Conservation (phyloP, 2,113 vertebrate species). For the Gasterosteus aculeatus region DNA sequence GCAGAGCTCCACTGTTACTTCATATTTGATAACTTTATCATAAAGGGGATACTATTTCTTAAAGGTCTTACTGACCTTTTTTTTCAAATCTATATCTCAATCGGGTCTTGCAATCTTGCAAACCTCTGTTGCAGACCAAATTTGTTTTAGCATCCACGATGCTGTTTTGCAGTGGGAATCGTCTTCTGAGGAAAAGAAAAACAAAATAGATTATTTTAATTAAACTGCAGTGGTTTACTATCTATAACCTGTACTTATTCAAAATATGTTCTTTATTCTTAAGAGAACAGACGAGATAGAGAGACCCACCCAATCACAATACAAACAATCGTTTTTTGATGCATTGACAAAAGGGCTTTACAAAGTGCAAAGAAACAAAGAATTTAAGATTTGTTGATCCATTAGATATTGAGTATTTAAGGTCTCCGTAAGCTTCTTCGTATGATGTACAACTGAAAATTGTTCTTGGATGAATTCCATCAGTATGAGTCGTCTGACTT, state of each 20-base stretch:
- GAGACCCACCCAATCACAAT: background rate
- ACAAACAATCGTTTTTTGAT: background rate
- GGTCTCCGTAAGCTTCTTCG: background rate
- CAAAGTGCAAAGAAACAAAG: background rate
- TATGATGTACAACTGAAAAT: background rate
- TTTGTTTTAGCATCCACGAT: background rate
- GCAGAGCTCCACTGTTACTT: background rate
- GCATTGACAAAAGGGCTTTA: background rate
- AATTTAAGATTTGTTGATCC: background rate
- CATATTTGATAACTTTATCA: constrained; percentile 6
- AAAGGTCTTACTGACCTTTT: background rate
- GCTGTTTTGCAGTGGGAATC: constrained; percentile 5
- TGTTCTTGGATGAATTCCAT: background rate
- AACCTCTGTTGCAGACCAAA: constrained; percentile 14
- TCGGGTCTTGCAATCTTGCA: constrained; percentile 8
- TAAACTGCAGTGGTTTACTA: background rate
- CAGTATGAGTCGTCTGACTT: background rate
- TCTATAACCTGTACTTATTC: background rate
- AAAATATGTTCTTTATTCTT: background rate
- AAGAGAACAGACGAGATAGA: background rate
- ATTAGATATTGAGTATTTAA: background rate
- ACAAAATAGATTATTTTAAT: background rate
- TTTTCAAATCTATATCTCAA: constrained; percentile 19
- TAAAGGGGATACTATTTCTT: constrained; percentile 24
- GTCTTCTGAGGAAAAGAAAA: background rate